Conservation (phyloP, 2,797 vertebrate genomes). For the Phalloptychus januarius region DNA sequence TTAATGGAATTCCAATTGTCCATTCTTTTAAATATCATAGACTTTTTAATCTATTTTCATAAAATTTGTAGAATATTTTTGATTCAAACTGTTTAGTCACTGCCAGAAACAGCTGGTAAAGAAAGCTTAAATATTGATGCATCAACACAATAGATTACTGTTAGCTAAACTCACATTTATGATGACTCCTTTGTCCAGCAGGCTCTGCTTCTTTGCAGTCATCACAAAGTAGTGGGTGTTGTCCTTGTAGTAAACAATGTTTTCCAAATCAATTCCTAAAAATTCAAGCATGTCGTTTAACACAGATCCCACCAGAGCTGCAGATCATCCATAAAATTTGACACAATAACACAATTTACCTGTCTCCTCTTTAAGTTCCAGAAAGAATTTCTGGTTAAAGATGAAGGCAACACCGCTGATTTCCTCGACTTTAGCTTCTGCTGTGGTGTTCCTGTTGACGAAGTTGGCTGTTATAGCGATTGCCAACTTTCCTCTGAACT, state of each 20-base stretch:
- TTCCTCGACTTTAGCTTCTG: conserved; percentile 97
- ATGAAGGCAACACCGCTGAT: conserved; percentile 99
- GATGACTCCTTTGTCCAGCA: conserved; percentile 97
- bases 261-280: conserved; percentile 95
- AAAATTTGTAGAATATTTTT: background rate
- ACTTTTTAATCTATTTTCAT: background rate
- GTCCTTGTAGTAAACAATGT: conserved; percentile 99
- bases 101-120: background rate
- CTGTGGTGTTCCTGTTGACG: conserved; percentile 96
- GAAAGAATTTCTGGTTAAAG: conserved; percentile 99
- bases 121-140: background rate
- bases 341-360: conserved; percentile 65
- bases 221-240: conserved; percentile 99
- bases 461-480: conserved; percentile 99
- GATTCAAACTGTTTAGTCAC: background rate
- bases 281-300: background rate
- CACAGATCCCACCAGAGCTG: background rate
- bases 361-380: conserved; percentile 94
- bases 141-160: background rate
- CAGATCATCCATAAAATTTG: background rate
- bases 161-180: conserved; percentile 79
- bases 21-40: background rate
- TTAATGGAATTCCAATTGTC: background rate
- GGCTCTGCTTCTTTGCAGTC: conserved; percentile 97
- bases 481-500: conserved; percentile 96